Evolutionary conservation across 2,888 invertebrate species (phyloP).

Genomic region (Amorpha juglandis): DNA sequence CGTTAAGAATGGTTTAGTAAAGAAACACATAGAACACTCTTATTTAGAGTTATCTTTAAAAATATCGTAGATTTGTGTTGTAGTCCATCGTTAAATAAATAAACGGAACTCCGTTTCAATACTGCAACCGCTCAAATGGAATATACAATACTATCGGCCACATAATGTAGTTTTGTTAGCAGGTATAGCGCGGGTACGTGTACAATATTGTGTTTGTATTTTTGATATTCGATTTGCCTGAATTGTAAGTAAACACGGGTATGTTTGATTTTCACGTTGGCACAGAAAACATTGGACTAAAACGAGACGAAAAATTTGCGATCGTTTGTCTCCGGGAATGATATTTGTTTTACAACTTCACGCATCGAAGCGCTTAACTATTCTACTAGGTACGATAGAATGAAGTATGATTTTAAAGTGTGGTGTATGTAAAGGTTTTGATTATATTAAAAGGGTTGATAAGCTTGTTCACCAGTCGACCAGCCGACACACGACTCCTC

Average conservation of each 20-base stretch:
- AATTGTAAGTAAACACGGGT: slow-evolving; percentile 20
- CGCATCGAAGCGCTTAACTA: not conserved
- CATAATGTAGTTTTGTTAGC: slow-evolving; percentile 44
- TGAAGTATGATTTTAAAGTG: not conserved
- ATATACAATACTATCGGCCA: slow-evolving; percentile 42
- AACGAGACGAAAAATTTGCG: slow-evolving; percentile 10
- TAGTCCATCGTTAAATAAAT: slow-evolving; percentile 50
- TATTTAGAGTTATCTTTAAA: not conserved
- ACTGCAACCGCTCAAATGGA: slow-evolving; percentile 46
- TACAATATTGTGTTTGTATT: slow-evolving; percentile 41
- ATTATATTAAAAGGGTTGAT: slow-evolving; percentile 32
- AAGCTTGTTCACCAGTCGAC: slow-evolving; percentile 1
- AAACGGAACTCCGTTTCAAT: slow-evolving; percentile 41
- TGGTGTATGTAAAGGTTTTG: slow-evolving; percentile 29
- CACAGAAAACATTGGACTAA: slow-evolving; percentile 12
- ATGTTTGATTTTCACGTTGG: slow-evolving; percentile 18
- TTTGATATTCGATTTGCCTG: slow-evolving; percentile 27
- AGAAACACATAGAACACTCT: not conserved
- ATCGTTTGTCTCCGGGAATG: slow-evolving; percentile 5
- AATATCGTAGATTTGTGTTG: not conserved
- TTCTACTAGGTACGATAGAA: not conserved
- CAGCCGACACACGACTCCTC: slow-evolving; percentile 33
- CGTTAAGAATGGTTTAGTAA: not conserved
- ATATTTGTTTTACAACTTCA: slow-evolving; percentile 13
- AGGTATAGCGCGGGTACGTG: slow-evolving; percentile 39